Base-by-base conservation (phyloP, 2,888 invertebrate species). In the Ptilodon capucinus region DNA sequence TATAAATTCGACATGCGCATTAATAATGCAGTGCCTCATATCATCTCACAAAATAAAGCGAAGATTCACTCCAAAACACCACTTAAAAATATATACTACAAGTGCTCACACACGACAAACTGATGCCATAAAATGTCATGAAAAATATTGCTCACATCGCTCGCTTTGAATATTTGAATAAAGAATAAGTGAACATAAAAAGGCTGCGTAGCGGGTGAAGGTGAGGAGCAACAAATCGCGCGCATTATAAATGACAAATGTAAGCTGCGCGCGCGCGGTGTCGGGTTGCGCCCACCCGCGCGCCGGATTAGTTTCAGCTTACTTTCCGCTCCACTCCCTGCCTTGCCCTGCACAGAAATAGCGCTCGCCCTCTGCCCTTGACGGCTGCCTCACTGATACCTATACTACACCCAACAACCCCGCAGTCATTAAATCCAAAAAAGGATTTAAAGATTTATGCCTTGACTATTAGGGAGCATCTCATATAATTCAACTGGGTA, bases 191-290 rank as follows among this genome's bases (percentile, higher is more conserved):
- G 77, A 78, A 71, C 79, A 85, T 86, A 88, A 88, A 87, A 85
- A 86, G 81, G 77, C 69, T 76, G 70, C 59, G 71, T 68, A 71
- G 74, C 74, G 62, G 63, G 59, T 18, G 32, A 73, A 80, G 76
- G 78, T 81, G 85, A 84, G 81, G 81, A 83, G 82, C 89, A 89
- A 90, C 90, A 91, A 91, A 91, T 91, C 89, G 90, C 88, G 81
- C 81, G 89, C 87, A 90, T 91, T 89, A 88, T 86, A 86, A 87
- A 90, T 90, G 91, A 91, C 91, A 91, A 91, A 91, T 90, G 90
- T 88, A 85, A 86, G 84, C 79, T 74, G 81, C 75, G 81, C 83
- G 83, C 75, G 70, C 76, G 79, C 81, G 85, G 88, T 90, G 90
- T 89, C 78, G 78, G 76, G 79, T 90, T 84, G 83, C 88, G 90